Base-by-base conservation (phyloP, 2,797 vertebrate genomes). In the Falco berigora region DNA sequence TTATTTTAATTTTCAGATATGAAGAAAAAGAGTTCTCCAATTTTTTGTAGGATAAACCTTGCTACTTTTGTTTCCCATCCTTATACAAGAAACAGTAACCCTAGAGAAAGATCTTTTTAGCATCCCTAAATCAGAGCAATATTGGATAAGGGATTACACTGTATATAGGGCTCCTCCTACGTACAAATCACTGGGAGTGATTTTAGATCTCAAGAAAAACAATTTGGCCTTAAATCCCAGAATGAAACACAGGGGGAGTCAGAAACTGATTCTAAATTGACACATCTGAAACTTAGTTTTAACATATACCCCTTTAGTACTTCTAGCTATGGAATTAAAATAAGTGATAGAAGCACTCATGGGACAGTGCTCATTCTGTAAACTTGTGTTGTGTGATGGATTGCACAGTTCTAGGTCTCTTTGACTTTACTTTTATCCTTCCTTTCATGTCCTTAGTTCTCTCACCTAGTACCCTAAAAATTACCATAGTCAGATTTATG, bases 381-480 rank as follows among this genome's bases (percentile, higher is more conserved):
- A 44, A 52, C n/a, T 55, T 22, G 15, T 63, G 20, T 28, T 77
- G 73, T 72, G 62, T 55, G 32, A 73, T 20, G 28, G 32, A 63
- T n/a, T 93, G 47, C 71, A 86, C 50, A 74, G 36, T 17, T 77
- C 42, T 56, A 67, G 5, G 16, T 66, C 21, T 94, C 40, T 38
- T 18, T 91, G 61, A 36, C 47, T 86, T 95, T 94, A 98, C 98
- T 98, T 98, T 98, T 98, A 97, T 98, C 98, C 91, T 98, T 98
- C 88, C 98, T 98, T 88, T 98, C 96, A 92, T 98, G 98, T 68
- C 98, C 98, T 53, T 98, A 98, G 96, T 99, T 98, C 95, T 98
- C 98, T 64, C 98, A 98, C 17, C 98, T 96, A 53, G 96, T 96
- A 79, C 98, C 97, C 76, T 98, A 96, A 96, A 99, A 98, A 97